phyloP scores from a whole-genome alignment of 2,888 invertebrate species.

The Enchytraeus crypticus region DNA sequence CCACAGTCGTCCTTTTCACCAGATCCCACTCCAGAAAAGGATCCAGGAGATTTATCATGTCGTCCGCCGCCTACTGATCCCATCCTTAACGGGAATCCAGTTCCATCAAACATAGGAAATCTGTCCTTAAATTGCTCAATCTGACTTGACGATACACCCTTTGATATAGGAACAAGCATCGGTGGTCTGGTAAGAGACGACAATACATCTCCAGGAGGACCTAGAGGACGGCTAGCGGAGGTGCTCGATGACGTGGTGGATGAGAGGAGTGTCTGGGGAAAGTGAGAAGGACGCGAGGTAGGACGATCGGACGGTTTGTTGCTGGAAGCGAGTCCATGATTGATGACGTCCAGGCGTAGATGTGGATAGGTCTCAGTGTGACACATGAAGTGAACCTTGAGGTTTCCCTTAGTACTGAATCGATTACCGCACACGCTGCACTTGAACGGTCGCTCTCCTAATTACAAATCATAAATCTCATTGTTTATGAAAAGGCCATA shows the following conservation, averaged over 20 bases:
- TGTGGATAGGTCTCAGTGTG: constrained; percentile 50
- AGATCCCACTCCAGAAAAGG: not conserved
- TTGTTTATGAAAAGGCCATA: not conserved
- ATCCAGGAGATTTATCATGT: too few species aligned
- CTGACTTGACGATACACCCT: not conserved
- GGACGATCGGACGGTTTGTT: not conserved
- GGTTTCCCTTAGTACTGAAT: constrained; percentile 93
- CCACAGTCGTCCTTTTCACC: too few species aligned
- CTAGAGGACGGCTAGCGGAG: too few species aligned
- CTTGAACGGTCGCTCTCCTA: constrained; percentile 70
- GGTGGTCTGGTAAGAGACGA: not conserved
- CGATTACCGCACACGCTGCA: constrained; percentile 60
- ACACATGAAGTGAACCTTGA: constrained; percentile 93
- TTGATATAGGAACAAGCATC: constrained; percentile 1
- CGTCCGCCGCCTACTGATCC: too few species aligned
- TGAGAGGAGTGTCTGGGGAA: not conserved
- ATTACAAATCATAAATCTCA: not conserved
- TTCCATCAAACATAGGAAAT: not conserved
- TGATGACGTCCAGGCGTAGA: not conserved
- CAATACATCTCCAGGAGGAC: too few species aligned
- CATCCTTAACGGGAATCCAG: not conserved
- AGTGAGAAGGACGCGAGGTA: not conserved
- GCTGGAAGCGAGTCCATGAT: not conserved
- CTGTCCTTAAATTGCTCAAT: not conserved
- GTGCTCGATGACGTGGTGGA: not conserved